These are phyloP conservation scores for Coleophora flavipennella DNA, from an alignment of 2,888 invertebrate species.

Conservation along the genomic window DNA sequence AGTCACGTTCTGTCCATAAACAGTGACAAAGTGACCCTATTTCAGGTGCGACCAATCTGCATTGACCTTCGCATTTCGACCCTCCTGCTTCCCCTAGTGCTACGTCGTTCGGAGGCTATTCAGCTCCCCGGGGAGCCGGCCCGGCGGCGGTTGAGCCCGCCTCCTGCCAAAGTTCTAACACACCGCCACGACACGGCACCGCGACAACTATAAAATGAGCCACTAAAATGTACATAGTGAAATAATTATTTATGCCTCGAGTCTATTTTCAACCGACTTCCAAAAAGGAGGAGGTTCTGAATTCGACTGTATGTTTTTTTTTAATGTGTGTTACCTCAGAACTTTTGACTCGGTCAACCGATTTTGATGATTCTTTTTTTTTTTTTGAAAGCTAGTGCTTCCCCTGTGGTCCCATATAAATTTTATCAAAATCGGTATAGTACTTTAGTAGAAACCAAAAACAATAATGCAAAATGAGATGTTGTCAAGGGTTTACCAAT, in stretches of 20 bases:
- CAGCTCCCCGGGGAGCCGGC: slow-evolving; percentile 44
- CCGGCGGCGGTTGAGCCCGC: slow-evolving; percentile 44
- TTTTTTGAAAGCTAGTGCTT: too few relatives aligned
- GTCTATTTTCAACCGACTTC: too few relatives aligned
- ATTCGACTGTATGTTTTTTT: too few relatives aligned
- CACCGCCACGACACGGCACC: slow-evolving; percentile 17
- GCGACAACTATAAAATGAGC: slow-evolving; percentile 35
- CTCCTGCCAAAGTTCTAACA: slow-evolving; percentile 28
- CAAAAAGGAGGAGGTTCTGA: too few relatives aligned
- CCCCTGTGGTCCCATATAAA: too few relatives aligned
- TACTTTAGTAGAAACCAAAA: too few relatives aligned
- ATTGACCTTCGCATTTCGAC: slow-evolving; percentile 60
- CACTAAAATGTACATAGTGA: slow-evolving; percentile 27
- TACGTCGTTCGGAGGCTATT: slow-evolving; percentile 47
- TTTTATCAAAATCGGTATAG: too few relatives aligned
- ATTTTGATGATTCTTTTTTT: too few relatives aligned
- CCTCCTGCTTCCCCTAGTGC: slow-evolving; percentile 41
- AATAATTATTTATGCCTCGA: slow-evolving; percentile 29
- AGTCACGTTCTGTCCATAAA: slow-evolving; percentile 54
- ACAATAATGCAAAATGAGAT: too few relatives aligned
- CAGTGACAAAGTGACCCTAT: slow-evolving; percentile 54
- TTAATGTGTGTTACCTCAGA: too few relatives aligned
- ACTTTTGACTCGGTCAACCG: too few relatives aligned
- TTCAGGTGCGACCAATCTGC: slow-evolving; percentile 55
- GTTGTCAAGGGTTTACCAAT: too few relatives aligned